A percentile compares a stretch with the other conserved stretches of the same genome.
Evolutionary conservation across 2,888 invertebrate species (phyloP).

Genomic region (Venustoraphidia nigricollis): DNA sequence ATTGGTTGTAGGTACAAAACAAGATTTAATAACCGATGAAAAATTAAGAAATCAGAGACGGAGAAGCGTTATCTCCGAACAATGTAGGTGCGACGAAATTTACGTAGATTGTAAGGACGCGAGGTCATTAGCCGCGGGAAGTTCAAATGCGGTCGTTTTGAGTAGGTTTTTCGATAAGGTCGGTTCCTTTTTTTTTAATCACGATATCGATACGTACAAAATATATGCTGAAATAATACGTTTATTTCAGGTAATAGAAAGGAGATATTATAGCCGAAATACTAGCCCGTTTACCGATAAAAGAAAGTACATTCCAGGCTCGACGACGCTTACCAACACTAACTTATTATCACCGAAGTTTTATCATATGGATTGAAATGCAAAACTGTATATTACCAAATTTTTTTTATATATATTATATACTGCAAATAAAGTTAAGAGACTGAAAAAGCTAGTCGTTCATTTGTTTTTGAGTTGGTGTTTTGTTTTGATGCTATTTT

Average conservation of each 20-base stretch:
- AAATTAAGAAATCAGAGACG: constrained; percentile 27
- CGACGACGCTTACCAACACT: constrained; percentile 13
- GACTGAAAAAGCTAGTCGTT: no score
- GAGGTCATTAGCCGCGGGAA: constrained; percentile 82
- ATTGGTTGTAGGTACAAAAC: constrained; percentile 86
- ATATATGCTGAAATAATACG: background rate
- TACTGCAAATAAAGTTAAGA: background rate
- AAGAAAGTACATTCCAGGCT: constrained; percentile 20
- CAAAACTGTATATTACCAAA: no score
- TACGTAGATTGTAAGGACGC: constrained; percentile 59
- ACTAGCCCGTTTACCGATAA: constrained; percentile 21
- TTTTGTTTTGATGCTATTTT: no score
- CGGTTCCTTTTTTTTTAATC: constrained; percentile 6
- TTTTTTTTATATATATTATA: background rate
- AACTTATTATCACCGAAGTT: constrained; percentile 22
- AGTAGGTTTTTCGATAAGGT: constrained; percentile 88
- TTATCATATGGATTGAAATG: constrained; percentile 16
- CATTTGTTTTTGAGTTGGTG: no score
- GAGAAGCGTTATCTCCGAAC: constrained; percentile 62
- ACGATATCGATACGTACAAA: background rate
- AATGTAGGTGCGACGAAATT: constrained; percentile 89
- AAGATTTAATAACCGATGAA: constrained; percentile 57
- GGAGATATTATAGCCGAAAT: constrained; percentile 26
- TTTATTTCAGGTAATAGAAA: constrained; percentile 32
- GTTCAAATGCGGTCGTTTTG: constrained; percentile 85